A percentile compares a stretch with the other conserved stretches of the same genome.
phyloP scores from a whole-genome alignment of 2,888 invertebrate species.

The Geophilus truncorum region DNA sequence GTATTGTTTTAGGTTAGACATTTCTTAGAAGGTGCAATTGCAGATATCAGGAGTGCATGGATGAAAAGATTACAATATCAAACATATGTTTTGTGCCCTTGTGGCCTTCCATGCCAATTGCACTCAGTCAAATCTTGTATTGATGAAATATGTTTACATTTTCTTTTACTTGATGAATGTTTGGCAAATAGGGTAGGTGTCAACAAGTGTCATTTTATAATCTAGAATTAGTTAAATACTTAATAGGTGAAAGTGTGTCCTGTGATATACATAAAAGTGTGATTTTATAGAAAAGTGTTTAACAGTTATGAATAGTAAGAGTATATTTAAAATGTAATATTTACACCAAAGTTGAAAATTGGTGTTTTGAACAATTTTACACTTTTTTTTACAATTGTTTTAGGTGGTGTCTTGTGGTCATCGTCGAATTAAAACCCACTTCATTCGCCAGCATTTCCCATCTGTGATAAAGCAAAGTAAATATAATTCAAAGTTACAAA shows the following conservation, averaged over 20 bases:
- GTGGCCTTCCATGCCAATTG: constrained; percentile 46
- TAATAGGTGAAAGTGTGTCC: too few species aligned
- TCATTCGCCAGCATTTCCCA: constrained; percentile 48
- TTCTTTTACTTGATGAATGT: constrained; percentile 50
- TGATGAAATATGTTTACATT: constrained; percentile 47
- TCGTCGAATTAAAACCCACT: constrained; percentile 48
- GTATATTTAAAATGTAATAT: too few species aligned
- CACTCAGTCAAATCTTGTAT: constrained; percentile 45
- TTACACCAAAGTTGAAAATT: too few species aligned
- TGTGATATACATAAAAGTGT: too few species aligned
- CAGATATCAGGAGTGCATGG: constrained; percentile 48
- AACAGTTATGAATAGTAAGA: too few species aligned
- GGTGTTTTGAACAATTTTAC: too few species aligned
- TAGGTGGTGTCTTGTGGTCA: constrained; percentile 51
- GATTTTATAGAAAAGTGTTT: too few species aligned
- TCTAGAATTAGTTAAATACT: too few species aligned
- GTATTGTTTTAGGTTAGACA: constrained; percentile 45
- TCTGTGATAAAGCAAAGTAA: constrained; percentile 34
- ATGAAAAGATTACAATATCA: constrained; percentile 48
- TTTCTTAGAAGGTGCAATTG: constrained; percentile 48
- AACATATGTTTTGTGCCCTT: constrained; percentile 47
- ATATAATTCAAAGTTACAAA: not conserved
- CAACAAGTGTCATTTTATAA: too few species aligned
- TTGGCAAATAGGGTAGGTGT: constrained; percentile 48
- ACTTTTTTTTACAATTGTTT: too few species aligned